Conservation (phyloP, 1,140 invertebrate species). For the Asobara japonica region DNA sequence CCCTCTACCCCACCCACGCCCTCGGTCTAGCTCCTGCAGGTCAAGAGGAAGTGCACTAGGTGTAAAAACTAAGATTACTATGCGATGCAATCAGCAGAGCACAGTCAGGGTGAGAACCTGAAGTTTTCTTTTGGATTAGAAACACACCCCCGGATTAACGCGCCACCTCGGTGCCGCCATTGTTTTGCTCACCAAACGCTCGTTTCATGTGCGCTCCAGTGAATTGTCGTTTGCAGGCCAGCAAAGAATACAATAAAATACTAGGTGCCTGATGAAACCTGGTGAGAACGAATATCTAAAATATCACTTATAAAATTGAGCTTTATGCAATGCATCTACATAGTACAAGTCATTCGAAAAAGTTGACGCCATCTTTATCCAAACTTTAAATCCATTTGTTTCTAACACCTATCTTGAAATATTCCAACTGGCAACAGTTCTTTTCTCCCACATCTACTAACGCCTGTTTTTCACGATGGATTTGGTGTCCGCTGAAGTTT, state of each 20-base stretch:
- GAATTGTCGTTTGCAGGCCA: constrained; percentile 15
- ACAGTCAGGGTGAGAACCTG: not conserved
- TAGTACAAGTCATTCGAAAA: no score
- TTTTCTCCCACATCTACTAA: not conserved
- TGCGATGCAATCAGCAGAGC: constrained; percentile 40
- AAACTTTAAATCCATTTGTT: no score
- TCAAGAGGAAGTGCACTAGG: constrained; percentile 20
- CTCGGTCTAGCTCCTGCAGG: not conserved
- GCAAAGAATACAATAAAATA: not conserved
- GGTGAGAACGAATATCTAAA: not conserved
- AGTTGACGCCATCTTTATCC: no score
- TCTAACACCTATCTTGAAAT: no score
- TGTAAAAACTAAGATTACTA: constrained; percentile 44
- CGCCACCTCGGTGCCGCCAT: constrained; percentile 1
- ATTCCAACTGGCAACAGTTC: no score
- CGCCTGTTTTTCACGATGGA: not conserved
- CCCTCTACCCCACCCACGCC: not conserved
- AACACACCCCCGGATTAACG: constrained; percentile 32
- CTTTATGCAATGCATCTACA: no score
- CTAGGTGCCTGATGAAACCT: not conserved
- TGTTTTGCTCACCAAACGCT: constrained; percentile 13
- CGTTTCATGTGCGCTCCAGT: not conserved
- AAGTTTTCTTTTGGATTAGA: constrained; percentile 37
- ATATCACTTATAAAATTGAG: no score
- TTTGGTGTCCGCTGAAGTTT: not conserved